A percentile compares a stretch with the other conserved stretches of the same genome.
Evolutionary conservation across 2,797 vertebrate genomes (phyloP).

Genomic region (Acanthiza pusilla): DNA sequence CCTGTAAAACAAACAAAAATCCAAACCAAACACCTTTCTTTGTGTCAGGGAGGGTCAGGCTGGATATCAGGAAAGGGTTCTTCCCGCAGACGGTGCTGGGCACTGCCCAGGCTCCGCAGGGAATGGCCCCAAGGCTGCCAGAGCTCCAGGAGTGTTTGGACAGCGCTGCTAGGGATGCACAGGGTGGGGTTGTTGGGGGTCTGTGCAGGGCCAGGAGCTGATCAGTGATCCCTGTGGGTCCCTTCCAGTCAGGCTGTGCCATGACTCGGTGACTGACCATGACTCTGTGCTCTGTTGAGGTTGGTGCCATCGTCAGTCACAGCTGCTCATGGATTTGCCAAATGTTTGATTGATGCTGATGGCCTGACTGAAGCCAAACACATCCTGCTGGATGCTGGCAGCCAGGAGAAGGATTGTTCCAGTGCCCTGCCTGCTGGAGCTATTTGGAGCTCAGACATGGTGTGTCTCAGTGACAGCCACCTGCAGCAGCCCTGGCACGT

Average conservation of each 20-base stretch:
- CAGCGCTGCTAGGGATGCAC: neutral
- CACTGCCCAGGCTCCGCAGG: neutral
- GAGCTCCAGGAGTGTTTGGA: neutral
- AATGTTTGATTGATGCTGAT: neutral
- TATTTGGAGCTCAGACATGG: neutral
- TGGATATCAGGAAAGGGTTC: fast-evolving
- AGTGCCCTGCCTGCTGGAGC: neutral
- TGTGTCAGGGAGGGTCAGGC: fast-evolving
- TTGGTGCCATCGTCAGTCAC: neutral
- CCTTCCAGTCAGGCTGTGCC: neutral
- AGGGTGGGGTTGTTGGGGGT: neutral
- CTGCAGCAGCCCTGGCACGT: neutral
- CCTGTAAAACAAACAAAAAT: neutral
- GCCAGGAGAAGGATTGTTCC: neutral
- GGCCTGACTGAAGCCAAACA: neutral
- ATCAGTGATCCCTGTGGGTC: neutral
- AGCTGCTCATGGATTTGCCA: neutral
- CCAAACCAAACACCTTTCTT: neutral
- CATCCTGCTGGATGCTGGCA: neutral
- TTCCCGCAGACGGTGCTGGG: neutral
- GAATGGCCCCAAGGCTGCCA: neutral
- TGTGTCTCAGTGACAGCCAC: neutral
- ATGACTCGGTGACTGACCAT: neutral
- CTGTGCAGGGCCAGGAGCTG: neutral
- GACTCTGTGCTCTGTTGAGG: neutral